Evolutionary conservation across 2,113 vertebrate species (phyloP), one percentile per base, ranked within the genome.

Genomic region (Phylloscopus trochilus): DNA sequence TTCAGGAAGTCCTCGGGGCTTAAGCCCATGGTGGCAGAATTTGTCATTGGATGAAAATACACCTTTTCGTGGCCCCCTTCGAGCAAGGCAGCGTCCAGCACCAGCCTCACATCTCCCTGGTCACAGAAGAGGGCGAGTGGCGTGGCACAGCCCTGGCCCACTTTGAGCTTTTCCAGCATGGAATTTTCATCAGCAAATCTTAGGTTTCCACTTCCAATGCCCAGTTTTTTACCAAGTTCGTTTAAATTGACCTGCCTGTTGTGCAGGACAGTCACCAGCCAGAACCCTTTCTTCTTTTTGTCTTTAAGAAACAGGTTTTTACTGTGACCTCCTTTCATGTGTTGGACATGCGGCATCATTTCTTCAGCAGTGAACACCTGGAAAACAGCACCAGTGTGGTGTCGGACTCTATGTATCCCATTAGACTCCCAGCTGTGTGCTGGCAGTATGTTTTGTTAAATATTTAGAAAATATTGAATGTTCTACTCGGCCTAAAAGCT

Each of bases 301-400:
- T 99, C 99, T 82, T 99, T 99, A 52, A 99, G 97, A 93, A 99
- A 99, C 28, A 99, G 98, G 93, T 99, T 99, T 96, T 99, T 99
- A 23, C 98, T 98, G 83, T 99, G 97, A 13, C 95, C 98, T 30
- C 99, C 99, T 62, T 95, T 97, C 82, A 99, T 73, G 19, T 98
- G 98, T 75, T 99, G 98, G 28, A 99, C 97, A 6, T 99, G 98
- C 27, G 98, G 98, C 99, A 99, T 99, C 99, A 99, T 99, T 95
- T 99, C 99, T 97, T 99, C 99, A 86, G 99, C 98, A 5, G 99
- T 99, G 95, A 99, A 99, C 64, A 99, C 99, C 99, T 99, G 83
- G 47, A 97, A 97, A 96, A 96, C 23, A 95, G 1, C 63, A 81
- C 11, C 19, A 12, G 27, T 39, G 87, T 7, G 66, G 33, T 4